These are phyloP conservation scores for Tetranychus truncatus DNA, from an alignment of 2,888 invertebrate species.

Conservation along the genomic window DNA sequence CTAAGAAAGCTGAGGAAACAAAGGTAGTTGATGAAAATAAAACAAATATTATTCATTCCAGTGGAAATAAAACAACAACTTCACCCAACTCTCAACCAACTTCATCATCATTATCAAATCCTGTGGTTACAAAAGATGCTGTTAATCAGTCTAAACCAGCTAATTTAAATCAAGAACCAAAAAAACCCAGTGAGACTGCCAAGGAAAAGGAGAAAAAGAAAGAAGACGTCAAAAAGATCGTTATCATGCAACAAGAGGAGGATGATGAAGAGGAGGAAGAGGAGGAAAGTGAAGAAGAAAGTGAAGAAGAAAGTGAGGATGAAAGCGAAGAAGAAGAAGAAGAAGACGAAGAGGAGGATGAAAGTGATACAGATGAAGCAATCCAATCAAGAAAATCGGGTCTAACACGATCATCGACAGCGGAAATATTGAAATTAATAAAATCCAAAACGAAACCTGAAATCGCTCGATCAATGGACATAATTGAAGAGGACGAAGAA, in stretches of 20 bases:
- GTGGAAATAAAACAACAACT: background rate
- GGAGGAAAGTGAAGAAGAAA: slow-evolving; percentile 9
- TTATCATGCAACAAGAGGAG: background rate
- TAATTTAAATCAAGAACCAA: background rate
- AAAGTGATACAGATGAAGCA: background rate
- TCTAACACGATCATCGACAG: slow-evolving; percentile 20
- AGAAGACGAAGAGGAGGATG: slow-evolving; percentile 15
- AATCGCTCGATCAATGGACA: slow-evolving; percentile 15
- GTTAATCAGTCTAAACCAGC: background rate
- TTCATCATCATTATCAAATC: slow-evolving; percentile 9
- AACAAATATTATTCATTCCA: background rate
- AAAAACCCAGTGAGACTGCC: background rate
- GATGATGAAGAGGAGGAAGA: slow-evolving; percentile 6
- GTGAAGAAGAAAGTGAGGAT: background rate
- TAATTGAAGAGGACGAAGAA: slow-evolving; percentile 20
- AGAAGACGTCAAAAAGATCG: background rate
- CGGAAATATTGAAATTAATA: slow-evolving; percentile 22
- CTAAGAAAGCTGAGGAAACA: background rate
- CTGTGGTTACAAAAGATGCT: background rate
- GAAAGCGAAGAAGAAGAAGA: slow-evolving; percentile 12
- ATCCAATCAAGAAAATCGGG: background rate
- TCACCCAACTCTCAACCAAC: slow-evolving; percentile 10
- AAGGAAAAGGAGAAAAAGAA: background rate
- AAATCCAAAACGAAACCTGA: slow-evolving; percentile 20
- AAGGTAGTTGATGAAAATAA: background rate